Base-by-base conservation (phyloP, 2,797 vertebrate species). In the Bryconaethiops microstoma region DNA sequence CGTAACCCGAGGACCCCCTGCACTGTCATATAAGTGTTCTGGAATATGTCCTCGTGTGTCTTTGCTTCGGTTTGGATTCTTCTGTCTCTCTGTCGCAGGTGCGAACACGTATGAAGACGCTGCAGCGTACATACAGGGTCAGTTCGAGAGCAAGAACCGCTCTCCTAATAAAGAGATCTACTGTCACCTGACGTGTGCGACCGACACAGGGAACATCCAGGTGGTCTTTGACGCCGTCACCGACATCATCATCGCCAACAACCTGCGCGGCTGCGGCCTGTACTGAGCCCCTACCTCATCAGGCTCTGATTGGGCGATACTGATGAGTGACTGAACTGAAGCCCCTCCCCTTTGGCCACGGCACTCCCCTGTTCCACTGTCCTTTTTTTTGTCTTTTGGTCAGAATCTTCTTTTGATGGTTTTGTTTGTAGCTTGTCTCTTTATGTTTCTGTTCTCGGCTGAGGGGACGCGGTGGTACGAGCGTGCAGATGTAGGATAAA, bases 161-260 rank as follows among this genome's bases (percentile, higher is more conserved):
- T 99, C 97, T 69, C 97, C 97, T 87, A 99, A 98, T 91, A 98
- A 99, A 92, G 97, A 98, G 94, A 97, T 98, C 92, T 99, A 98
- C 93, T 98, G 97, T 96, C 97, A 99, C 95, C 97, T 96, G 96
- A 98, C 97, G 89, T 99, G 97, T 88, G 97, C 97, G 92, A 99
- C 97, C 88, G 97, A 99, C 95, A 99, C 97, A 73, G 96, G 96
- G 88, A 99, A 98, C 90, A 97, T 99, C 95, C 97, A 99, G 95
- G 97, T 99, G 95, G 97, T 99, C 88, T 99, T 99, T 84, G 96
- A 98, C 86, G 97, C 97, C 6, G 97, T 98, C 94, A 99, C 97
- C 69, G 97, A 99, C 94, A 98, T 99, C 96, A 99, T 98, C 95
- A 99, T 98, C 88, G 97, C 97, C 95, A 98, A 98, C 95, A 99